A percentile compares a stretch with the other conserved stretches of the same genome.
These are phyloP conservation scores for Drosophila buzzatii DNA, from an alignment of 2,888 invertebrate genomes.

Conservation along the genomic window DNA sequence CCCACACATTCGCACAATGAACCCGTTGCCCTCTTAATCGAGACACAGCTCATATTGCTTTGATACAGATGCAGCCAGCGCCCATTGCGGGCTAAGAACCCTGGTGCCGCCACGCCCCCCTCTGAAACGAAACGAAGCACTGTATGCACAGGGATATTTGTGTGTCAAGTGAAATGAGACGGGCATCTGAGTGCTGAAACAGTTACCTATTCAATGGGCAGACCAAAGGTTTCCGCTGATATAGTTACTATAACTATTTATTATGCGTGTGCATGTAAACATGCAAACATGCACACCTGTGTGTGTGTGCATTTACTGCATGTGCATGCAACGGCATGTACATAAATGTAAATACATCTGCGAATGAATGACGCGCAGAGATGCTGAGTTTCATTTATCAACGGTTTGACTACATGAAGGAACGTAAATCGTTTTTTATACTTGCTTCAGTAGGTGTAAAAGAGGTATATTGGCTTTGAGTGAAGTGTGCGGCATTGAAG, in stretches of 20 bases:
- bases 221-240: conserved; percentile 7
- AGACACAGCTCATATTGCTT: conserved; percentile 16
- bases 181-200: conserved; percentile 33
- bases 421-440: conserved; percentile 44
- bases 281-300: conserved; percentile 16
- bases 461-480: background rate
- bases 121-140: conserved; percentile 33
- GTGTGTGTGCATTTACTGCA: conserved; percentile 8
- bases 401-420: conserved; percentile 44
- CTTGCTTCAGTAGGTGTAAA: background rate
- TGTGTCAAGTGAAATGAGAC: conserved; percentile 58
- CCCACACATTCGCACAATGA: conserved; percentile 3
- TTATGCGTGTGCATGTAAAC: conserved; percentile 33
- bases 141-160: conserved; percentile 31
- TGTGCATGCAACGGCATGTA: conserved; percentile 7
- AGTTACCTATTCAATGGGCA: conserved; percentile 72
- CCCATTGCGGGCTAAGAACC: conserved; percentile 33
- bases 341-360: conserved; percentile 12
- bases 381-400: conserved; percentile 63
- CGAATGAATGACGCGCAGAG: conserved; percentile 20
- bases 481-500: background rate
- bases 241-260: conserved; percentile 67
- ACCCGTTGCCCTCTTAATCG: conserved; percentile 9
- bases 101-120: conserved; percentile 7
- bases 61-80: conserved; percentile 30